Evolutionary conservation across 2,797 vertebrate species (phyloP).

Genomic region (Pseudochirops corinnae): DNA sequence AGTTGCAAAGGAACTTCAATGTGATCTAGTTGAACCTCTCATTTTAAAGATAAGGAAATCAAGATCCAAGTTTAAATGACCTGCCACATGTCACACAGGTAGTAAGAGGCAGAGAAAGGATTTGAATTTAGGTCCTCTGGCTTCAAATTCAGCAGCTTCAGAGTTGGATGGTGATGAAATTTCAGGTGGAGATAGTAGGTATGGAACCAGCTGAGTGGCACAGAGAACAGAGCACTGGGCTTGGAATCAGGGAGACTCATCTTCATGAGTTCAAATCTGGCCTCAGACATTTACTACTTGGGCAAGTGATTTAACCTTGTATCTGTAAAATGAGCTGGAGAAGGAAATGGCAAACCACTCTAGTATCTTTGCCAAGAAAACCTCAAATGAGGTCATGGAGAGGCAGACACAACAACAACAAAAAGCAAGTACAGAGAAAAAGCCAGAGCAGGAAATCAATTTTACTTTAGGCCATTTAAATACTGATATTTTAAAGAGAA

Average conservation of each 20-base stretch:
- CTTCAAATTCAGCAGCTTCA: background rate
- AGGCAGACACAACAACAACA: background rate
- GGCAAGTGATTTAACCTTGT: background rate
- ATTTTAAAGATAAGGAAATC: background rate
- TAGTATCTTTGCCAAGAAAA: background rate
- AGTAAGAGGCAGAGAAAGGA: background rate
- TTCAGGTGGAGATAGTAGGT: background rate
- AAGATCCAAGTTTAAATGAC: background rate
- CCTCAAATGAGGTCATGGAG: background rate
- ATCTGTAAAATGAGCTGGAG: background rate
- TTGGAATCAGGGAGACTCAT: no score
- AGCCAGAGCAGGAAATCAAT: background rate
- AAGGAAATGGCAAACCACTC: background rate
- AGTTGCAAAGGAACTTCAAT: background rate
- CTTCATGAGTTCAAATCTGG: no score
- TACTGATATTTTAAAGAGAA: background rate
- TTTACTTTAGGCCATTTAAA: slow-evolving; percentile 1
- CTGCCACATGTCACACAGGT: background rate
- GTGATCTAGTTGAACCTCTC: background rate
- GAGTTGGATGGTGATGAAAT: background rate
- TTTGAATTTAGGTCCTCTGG: background rate
- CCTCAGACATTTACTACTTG: background rate
- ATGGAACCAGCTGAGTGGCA: background rate
- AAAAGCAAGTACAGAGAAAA: background rate
- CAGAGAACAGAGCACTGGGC: no score